Evolutionary conservation across 2,888 invertebrate species (phyloP), one percentile per base, ranked within the genome.

Genomic region (Eristalis intricaria): DNA sequence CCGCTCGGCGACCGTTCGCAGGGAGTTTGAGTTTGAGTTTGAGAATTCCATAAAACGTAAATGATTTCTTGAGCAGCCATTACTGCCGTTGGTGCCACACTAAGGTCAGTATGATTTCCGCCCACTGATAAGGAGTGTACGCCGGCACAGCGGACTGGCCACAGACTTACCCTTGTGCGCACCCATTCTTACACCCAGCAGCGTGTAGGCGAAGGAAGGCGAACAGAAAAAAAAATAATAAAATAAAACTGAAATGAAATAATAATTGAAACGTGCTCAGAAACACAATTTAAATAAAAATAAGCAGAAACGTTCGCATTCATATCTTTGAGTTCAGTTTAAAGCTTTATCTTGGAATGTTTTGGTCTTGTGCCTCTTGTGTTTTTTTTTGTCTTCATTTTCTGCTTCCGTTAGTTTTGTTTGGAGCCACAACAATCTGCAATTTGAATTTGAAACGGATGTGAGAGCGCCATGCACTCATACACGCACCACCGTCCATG

Each of bases 61-160:
- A 38, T 35, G n/a, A 22, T 63, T 84, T 73, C 85, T 38, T 68
- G 73, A 38, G 64, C 13, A 22, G 58, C 35, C 35, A 26, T 5
- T 35, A 38, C 22, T 71, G 64, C 32, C 74, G 38, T n/a, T 56
- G 23, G 65, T 65, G 26, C 40, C 70, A 61, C 70, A 66, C 70
- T 80, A 87, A 87, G 87, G 87, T 87, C 87, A 84, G 84, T 73
- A 32, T 69, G 79, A 87, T 84, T 87, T 87, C 87, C 87, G 87
- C 65, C 76, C 65, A 80, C 76, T 76, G 87, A 87, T 87, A 84
- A 87, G 82, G 76, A 56, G 75, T 61, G 69, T 70, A 60, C 64
- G 43, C 38, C 22, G 78, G 65, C 58, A 70, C 19, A 43, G 63
- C 11, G 13, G 13, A 15, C 43, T 43, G 43, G n/a, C 43, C 43